Evolutionary conservation across 23 tunicate species (phyloP).

Genomic region (Halocynthia aurantium): DNA sequence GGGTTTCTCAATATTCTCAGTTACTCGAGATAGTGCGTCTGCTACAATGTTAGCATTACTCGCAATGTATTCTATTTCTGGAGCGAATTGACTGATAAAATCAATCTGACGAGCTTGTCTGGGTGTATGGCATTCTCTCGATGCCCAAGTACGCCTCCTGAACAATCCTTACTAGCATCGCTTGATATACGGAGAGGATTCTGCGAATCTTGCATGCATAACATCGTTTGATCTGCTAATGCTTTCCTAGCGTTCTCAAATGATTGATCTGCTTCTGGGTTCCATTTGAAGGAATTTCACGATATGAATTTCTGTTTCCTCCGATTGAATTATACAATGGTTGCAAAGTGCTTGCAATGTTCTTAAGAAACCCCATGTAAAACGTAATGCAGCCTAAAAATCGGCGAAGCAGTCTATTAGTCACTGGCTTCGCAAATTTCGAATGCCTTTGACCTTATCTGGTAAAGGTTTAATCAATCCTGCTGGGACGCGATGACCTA

Average conservation of each 20-base stretch:
- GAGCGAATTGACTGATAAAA: slow-evolving; percentile 2
- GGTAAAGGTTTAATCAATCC: not conserved
- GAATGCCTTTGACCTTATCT: not conserved
- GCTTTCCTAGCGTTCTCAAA: not conserved
- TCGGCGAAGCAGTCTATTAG: slow-evolving; percentile 10
- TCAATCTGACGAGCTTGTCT: slow-evolving; percentile 13
- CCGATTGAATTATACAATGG: not conserved
- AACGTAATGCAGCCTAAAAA: not conserved
- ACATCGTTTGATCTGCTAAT: not conserved
- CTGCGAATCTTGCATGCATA: not conserved
- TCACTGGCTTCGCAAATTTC: not conserved
- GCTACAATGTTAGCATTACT: slow-evolving; percentile 17
- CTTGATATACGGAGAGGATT: not conserved
- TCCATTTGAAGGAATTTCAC: not conserved
- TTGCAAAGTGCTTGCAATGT: not conserved
- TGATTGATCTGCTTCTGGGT: slow-evolving; percentile 1
- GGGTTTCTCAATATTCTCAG: too few species aligned
- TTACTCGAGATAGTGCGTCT: slow-evolving; percentile 19
- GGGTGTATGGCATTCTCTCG: not conserved
- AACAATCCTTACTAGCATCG: not conserved
- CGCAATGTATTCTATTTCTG: not conserved
- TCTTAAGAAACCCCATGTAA: not conserved
- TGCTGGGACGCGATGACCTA: not conserved
- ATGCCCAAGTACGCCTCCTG: slow-evolving; percentile 5
- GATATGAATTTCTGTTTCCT: not conserved